These are phyloP conservation scores for Jacana jacana DNA, from an alignment of 2,113 vertebrate species.

Conservation along the genomic window DNA sequence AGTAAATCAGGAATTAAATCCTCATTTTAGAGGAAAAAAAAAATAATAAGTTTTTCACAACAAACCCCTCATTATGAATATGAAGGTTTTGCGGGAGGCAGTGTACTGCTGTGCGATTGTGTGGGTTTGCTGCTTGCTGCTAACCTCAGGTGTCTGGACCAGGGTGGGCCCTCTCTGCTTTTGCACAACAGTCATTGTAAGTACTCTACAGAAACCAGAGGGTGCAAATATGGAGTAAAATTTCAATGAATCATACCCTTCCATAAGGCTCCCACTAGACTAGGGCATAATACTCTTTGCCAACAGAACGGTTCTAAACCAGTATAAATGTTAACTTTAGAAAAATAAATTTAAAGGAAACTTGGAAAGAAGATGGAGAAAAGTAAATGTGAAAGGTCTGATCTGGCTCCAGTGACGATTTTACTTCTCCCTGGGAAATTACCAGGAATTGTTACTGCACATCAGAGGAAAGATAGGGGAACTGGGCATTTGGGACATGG, in stretches of 20 bases:
- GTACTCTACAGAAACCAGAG: neutral
- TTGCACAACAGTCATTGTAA: neutral
- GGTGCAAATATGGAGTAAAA: neutral
- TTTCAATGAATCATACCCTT: neutral
- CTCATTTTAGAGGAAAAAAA: neutral
- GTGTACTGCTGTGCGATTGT: rapidly evolving
- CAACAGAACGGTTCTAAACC: neutral
- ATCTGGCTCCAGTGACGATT: neutral
- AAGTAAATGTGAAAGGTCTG: neutral
- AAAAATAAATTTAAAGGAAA: neutral
- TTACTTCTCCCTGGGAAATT: neutral
- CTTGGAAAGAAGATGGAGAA: neutral
- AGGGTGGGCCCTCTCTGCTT: neutral
- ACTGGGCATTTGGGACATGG: neutral
- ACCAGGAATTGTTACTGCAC: neutral
- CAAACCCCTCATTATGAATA: neutral
- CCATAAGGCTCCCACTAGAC: neutral
- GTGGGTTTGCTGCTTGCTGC: neutral
- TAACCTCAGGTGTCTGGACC: neutral
- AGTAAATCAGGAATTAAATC: neutral
- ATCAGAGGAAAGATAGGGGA: neutral
- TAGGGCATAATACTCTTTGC: neutral
- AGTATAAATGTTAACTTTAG: neutral
- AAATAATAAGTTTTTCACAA: neutral
- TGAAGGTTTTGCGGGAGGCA: neutral